Evolutionary conservation across 2,888 invertebrate species (phyloP).

Genomic region (Stenichneumon culpator): DNA sequence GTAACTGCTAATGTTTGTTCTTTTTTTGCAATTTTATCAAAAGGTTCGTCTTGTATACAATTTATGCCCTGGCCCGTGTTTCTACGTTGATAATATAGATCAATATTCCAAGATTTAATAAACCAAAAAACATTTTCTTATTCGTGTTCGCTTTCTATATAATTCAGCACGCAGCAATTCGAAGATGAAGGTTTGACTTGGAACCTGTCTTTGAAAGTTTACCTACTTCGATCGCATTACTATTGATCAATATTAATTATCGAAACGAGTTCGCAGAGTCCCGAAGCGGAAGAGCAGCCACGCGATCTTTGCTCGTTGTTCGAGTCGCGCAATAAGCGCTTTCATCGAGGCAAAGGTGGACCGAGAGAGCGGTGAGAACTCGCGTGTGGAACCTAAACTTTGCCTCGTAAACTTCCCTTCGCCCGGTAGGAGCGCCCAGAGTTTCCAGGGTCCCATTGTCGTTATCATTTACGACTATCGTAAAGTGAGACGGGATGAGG

Average conservation of each 20-base stretch:
- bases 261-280: neutral
- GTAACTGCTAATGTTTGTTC: no score
- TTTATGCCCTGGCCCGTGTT: no score
- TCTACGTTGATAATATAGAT: no score
- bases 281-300: slow-evolving; percentile 1
- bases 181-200: neutral
- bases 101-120: neutral
- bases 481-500: slow-evolving; percentile 55
- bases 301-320: slow-evolving; percentile 26
- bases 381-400: slow-evolving; percentile 50
- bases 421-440: neutral
- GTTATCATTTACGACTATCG: slow-evolving; percentile 68
- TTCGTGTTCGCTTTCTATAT: neutral
- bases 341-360: slow-evolving; percentile 21
- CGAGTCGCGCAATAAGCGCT: slow-evolving; percentile 18
- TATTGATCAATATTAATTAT: slow-evolving; percentile 45
- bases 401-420: slow-evolving; percentile 55
- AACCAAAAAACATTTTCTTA: neutral
- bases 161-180: neutral
- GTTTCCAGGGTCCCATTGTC: slow-evolving; percentile 62
- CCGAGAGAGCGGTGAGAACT: slow-evolving; percentile 23
- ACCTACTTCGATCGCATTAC: neutral
- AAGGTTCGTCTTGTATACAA: no score
- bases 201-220: slow-evolving; percentile 1
- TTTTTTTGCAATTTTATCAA: no score